Conservation (phyloP, 1,140 invertebrate species). For the Drosophila pallidifrons region DNA sequence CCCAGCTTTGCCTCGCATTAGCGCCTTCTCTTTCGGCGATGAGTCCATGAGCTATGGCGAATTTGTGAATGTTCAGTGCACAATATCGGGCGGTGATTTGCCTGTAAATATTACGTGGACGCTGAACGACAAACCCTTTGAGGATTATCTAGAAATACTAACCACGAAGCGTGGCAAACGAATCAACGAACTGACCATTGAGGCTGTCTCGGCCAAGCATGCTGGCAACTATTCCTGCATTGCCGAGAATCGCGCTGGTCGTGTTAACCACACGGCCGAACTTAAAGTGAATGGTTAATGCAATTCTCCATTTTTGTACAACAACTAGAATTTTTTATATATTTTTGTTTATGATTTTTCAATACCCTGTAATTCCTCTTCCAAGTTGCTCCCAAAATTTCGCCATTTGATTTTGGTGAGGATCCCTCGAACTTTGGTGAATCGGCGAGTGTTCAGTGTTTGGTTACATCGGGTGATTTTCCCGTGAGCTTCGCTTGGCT, state of each 20-base stretch:
- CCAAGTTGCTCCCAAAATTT: slow-evolving; percentile 89
- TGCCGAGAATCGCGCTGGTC: slow-evolving; percentile 89
- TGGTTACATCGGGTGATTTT: slow-evolving; percentile 91
- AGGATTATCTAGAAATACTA: slow-evolving; percentile 85
- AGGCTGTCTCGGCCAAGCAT: slow-evolving; percentile 90
- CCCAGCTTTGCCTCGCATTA: slow-evolving; percentile 88
- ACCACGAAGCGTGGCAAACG: slow-evolving; percentile 89
- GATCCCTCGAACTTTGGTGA: slow-evolving; percentile 90
- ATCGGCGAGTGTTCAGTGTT: slow-evolving; percentile 89
- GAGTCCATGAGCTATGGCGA: slow-evolving; percentile 90
- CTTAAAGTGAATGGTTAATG: slow-evolving; percentile 90
- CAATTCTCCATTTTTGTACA: background rate
- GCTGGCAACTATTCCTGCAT: slow-evolving; percentile 93
- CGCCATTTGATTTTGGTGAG: slow-evolving; percentile 88
- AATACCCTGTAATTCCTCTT: background rate
- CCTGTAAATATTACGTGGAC: slow-evolving; percentile 88
- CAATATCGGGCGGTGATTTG: slow-evolving; percentile 89
- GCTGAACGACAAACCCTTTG: slow-evolving; percentile 86
- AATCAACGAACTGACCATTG: slow-evolving; percentile 91
- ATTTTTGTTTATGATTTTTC: slow-evolving; percentile 26
- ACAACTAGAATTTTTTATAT: slow-evolving; percentile 12
- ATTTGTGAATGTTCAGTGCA: slow-evolving; percentile 89
- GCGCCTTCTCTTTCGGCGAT: slow-evolving; percentile 88
- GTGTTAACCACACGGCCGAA: slow-evolving; percentile 88
- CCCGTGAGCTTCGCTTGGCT: slow-evolving; percentile 89